These are phyloP conservation scores for Stenchaetothrips biformis DNA, from an alignment of 2,888 invertebrate genomes.

Conservation along the genomic window DNA sequence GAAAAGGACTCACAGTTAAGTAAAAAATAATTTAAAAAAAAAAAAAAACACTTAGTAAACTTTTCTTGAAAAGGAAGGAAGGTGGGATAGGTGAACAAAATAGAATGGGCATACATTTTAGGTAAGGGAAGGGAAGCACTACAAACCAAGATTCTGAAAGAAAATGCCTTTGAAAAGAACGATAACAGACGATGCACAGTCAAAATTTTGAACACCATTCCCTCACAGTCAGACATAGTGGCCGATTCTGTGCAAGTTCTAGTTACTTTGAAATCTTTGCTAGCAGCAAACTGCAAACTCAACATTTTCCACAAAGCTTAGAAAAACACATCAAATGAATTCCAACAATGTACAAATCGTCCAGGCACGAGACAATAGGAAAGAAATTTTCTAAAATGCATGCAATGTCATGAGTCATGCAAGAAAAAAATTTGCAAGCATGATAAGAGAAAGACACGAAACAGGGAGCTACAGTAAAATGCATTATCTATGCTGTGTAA, in stretches of 20 bases:
- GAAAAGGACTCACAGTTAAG: neutral
- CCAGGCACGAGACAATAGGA: neutral
- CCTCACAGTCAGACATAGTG: too few relatives aligned
- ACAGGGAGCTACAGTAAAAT: neutral
- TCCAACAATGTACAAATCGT: neutral
- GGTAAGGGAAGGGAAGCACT: too few relatives aligned
- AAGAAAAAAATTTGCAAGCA: neutral
- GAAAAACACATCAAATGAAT: neutral
- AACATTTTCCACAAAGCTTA: neutral
- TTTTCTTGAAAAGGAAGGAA: neutral
- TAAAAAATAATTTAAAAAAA: neutral
- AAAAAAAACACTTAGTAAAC: neutral
- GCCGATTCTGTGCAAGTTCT: too few relatives aligned
- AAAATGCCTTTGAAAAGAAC: too few relatives aligned
- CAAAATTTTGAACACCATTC: too few relatives aligned
- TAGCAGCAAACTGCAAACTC: too few relatives aligned
- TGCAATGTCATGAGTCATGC: conserved; percentile 4
- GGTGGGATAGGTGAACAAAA: neutral
- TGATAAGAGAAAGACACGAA: neutral
- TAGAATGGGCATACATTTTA: too few relatives aligned
- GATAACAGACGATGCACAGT: too few relatives aligned
- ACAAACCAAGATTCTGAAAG: too few relatives aligned
- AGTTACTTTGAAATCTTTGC: too few relatives aligned
- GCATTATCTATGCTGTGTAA: neutral
- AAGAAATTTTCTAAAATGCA: neutral